A percentile compares a stretch with the other conserved stretches of the same genome.
Conservation (phyloP, 2,888 invertebrate genomes). For the Torymus aiolomorphi region DNA sequence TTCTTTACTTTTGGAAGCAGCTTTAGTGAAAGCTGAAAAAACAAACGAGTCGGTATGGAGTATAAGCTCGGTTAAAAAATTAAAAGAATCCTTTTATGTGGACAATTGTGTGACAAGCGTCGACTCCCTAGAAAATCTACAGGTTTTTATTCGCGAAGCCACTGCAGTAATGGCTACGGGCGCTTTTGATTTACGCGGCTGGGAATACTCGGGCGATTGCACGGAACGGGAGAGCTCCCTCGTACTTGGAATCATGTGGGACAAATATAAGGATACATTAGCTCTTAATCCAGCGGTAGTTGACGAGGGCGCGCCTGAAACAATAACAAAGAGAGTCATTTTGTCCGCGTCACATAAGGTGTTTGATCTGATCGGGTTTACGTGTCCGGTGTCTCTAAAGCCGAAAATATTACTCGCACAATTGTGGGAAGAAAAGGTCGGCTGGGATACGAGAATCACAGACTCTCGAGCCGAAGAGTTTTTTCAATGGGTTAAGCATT, state of each 20-base stretch:
- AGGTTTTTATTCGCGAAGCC: slow-evolving; percentile 15
- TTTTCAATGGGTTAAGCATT: slow-evolving; percentile 6
- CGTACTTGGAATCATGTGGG: slow-evolving; percentile 53
- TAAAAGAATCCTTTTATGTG: slow-evolving; percentile 59
- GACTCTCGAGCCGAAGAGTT: slow-evolving; percentile 6
- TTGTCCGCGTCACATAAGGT: slow-evolving; percentile 32
- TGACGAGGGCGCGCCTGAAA: slow-evolving; percentile 2
- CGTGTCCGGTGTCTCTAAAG: slow-evolving; percentile 10
- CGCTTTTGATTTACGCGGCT: too few species aligned
- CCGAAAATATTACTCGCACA: too few species aligned
- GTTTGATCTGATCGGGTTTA: slow-evolving; percentile 44
- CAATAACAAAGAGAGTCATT: slow-evolving; percentile 16
- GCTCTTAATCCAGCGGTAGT: slow-evolving; percentile 27
- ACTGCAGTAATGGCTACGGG: too few species aligned
- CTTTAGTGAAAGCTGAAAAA: slow-evolving; percentile 15
- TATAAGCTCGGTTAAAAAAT: slow-evolving; percentile 46
- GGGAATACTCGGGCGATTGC: not conserved
- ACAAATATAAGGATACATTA: slow-evolving; percentile 52
- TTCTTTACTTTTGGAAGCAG: slow-evolving; percentile 55
- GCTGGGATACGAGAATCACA: slow-evolving; percentile 29
- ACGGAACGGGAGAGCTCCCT: slow-evolving; percentile 31
- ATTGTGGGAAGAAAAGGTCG: slow-evolving; percentile 16
- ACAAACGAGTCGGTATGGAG: slow-evolving; percentile 15
- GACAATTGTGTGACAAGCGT: too few species aligned
- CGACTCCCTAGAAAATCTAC: slow-evolving; percentile 34